These are phyloP conservation scores for Cephalotes varians DNA, from an alignment of 2,888 invertebrate species.

Conservation along the genomic window DNA sequence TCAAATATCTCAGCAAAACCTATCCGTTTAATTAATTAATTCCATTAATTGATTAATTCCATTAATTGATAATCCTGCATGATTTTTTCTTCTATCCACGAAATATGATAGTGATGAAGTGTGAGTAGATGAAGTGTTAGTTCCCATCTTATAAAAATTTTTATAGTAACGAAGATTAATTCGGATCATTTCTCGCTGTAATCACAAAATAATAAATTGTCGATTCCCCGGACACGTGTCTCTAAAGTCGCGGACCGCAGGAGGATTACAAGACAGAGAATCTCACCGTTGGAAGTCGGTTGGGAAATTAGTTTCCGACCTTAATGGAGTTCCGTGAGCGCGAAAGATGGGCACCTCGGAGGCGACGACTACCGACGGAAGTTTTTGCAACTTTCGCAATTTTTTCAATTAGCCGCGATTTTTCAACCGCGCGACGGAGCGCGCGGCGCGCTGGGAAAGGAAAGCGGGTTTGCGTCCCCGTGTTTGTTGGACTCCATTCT, in stretches of 20 bases:
- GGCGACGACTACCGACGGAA: slow-evolving; percentile 54
- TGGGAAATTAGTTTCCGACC: slow-evolving; percentile 78
- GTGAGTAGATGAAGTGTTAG: too few relatives aligned
- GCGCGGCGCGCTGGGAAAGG: slow-evolving; percentile 19
- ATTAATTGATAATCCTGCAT: neutral
- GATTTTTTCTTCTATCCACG: neutral
- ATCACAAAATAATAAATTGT: slow-evolving; percentile 43
- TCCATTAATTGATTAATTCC: too few relatives aligned
- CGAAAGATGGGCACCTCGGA: slow-evolving; percentile 66
- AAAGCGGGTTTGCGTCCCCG: neutral
- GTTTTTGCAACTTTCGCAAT: slow-evolving; percentile 72
- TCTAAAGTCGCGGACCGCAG: slow-evolving; percentile 45
- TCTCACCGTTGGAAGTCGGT: slow-evolving; percentile 48
- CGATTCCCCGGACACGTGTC: slow-evolving; percentile 46
- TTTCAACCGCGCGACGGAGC: slow-evolving; percentile 61
- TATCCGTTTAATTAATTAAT: too few relatives aligned
- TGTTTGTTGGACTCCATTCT: slow-evolving; percentile 34
- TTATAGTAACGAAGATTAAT: slow-evolving; percentile 20
- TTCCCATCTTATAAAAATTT: neutral
- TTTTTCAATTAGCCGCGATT: slow-evolving; percentile 75
- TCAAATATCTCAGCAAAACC: too few relatives aligned
- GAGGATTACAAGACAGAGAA: slow-evolving; percentile 60
- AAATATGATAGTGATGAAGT: too few relatives aligned
- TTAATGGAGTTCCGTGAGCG: slow-evolving; percentile 80
- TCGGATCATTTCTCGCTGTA: neutral